Percentiles rank a stretch among this genome's conserved stretches.
Evolutionary conservation across 2,113 vertebrate species (phyloP).

Genomic region (Penelope pileata): DNA sequence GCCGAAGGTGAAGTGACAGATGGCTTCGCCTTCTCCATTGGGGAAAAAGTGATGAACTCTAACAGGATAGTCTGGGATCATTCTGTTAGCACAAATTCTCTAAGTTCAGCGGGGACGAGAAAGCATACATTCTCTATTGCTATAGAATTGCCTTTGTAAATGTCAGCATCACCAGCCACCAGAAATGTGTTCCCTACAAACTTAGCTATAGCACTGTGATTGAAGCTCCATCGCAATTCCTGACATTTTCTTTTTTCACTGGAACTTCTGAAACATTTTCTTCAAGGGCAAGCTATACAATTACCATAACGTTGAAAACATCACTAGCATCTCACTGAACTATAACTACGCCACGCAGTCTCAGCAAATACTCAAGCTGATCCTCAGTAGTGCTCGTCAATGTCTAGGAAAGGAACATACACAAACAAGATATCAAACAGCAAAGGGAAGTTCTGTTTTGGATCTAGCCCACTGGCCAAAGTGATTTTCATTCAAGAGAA

Average conservation of each 20-base stretch:
- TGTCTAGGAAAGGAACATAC: neutral
- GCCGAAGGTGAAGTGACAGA: neutral
- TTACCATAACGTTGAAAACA: slow-evolving; percentile 15
- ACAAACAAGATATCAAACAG: slow-evolving; percentile 3
- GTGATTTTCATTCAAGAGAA: neutral
- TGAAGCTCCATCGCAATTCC: neutral
- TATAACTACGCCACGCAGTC: neutral
- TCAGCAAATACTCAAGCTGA: slow-evolving; percentile 21
- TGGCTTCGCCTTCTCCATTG: slow-evolving; percentile 17
- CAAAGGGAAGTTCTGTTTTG: slow-evolving; percentile 25
- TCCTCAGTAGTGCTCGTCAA: slow-evolving; percentile 38
- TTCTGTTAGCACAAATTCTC: neutral
- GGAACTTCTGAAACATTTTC: slow-evolving; percentile 22
- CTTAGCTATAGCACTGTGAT: neutral
- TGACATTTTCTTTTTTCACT: neutral
- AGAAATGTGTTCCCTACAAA: neutral
- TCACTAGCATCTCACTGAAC: neutral
- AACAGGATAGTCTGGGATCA: slow-evolving; percentile 37
- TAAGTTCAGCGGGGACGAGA: neutral
- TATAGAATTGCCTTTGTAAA: neutral
- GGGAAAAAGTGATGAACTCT: slow-evolving; percentile 43
- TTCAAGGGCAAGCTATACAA: slow-evolving; percentile 13
- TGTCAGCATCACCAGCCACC: neutral
- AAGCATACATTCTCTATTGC: neutral
- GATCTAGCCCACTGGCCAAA: slow-evolving; percentile 30